Evolutionary conservation across 2,797 vertebrate genomes (phyloP).

Genomic region (Nyctalus aviator): DNA sequence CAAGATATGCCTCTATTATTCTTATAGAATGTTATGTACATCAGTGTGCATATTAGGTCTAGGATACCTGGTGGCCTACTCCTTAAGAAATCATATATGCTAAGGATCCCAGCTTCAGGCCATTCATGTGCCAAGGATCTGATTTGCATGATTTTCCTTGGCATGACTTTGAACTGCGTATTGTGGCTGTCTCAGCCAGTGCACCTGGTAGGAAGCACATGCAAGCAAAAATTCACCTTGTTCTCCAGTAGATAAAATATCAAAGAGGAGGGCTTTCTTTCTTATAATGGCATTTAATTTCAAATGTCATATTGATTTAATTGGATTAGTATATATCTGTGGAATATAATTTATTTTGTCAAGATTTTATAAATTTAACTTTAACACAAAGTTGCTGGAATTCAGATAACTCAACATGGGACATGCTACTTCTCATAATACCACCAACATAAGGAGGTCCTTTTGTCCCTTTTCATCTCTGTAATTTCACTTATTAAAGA

Average conservation of each 20-base stretch:
- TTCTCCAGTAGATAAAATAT: not conserved
- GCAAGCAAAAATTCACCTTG: not conserved
- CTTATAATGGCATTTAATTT: not conserved
- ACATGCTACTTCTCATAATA: not conserved
- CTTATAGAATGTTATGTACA: not conserved
- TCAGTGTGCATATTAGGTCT: not conserved
- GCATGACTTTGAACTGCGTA: not conserved
- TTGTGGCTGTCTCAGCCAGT: not conserved
- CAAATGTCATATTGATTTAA: not conserved
- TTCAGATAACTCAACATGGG: not conserved
- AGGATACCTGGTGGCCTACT: not conserved
- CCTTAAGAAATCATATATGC: not conserved
- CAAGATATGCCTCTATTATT: not conserved
- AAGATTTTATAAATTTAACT: not conserved
- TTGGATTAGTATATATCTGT: not conserved
- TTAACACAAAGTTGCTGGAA: not conserved
- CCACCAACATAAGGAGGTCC: not conserved
- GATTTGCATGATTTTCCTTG: not conserved
- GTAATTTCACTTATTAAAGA: not conserved
- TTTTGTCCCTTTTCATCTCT: not conserved
- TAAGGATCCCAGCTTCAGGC: not conserved
- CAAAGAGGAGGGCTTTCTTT: not conserved
- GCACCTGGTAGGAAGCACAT: not conserved
- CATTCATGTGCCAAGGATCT: not conserved
- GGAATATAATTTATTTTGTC: not conserved